Evolutionary conservation across 2,797 vertebrate genomes (phyloP).

Genomic region (Tamandua tetradactyla): DNA sequence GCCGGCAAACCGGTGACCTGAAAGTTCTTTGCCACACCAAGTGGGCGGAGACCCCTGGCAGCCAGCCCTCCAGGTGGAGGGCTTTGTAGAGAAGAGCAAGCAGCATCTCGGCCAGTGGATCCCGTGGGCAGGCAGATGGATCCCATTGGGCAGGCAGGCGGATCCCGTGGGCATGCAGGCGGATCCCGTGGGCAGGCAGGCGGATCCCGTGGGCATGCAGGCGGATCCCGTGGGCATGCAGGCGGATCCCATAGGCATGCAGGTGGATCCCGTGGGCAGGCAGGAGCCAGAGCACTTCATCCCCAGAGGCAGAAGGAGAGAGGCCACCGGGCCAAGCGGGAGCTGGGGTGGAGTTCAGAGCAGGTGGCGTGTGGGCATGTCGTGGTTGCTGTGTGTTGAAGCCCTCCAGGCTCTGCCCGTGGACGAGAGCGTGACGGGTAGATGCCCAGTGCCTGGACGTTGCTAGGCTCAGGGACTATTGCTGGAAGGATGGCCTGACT

Average conservation of each 20-base stretch:
- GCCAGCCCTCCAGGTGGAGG: not conserved
- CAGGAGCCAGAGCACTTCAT: not conserved
- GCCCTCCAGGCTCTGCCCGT: no score
- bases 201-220: no score
- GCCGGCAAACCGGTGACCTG: not conserved
- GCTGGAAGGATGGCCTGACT: not conserved
- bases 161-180: no score
- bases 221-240: no score
- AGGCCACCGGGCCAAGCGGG: not conserved
- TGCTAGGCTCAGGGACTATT: not conserved
- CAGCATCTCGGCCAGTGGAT: not conserved
- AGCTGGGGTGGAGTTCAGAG: no score
- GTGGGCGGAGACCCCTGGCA: not conserved
- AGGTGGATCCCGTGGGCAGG: no score
- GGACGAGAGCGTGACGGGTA: not conserved
- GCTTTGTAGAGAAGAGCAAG: not conserved
- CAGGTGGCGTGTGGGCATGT: not conserved
- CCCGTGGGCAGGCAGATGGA: no score
- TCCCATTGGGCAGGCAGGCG: no score
- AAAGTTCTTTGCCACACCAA: fast-evolving
- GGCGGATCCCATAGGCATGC: no score
- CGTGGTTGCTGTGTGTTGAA: not conserved
- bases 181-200: no score
- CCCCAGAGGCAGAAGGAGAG: not conserved
- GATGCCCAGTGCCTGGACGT: not conserved